These are phyloP conservation scores for Tenrec ecaudatus DNA, from an alignment of 2,113 vertebrate species.

Conservation along the genomic window DNA sequence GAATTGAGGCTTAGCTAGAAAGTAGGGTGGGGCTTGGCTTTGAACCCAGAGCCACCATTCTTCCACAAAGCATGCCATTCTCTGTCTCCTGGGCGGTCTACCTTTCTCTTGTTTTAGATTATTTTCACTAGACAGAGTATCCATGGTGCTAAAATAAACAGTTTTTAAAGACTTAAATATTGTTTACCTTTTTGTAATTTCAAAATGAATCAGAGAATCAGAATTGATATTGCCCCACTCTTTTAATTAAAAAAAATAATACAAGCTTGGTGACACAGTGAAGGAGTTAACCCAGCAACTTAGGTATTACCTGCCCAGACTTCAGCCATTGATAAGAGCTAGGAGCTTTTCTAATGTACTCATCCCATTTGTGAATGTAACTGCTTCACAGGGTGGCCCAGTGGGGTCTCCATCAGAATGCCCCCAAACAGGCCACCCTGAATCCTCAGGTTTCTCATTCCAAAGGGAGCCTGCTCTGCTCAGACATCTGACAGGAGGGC, in stretches of 20 bases:
- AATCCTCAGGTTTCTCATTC: neutral
- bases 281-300: neutral
- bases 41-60: neutral
- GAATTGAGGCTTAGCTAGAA: neutral
- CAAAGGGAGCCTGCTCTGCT: neutral
- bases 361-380: neutral
- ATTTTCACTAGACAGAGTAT: neutral
- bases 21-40: neutral
- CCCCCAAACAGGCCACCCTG: too few species aligned
- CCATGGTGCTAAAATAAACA: neutral
- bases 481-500: neutral
- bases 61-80: accelerated
- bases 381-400: neutral
- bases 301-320: neutral
- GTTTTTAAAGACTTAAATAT: neutral
- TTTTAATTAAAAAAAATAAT: conserved; percentile 30
- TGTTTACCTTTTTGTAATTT: neutral
- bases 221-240: neutral
- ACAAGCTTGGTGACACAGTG: neutral
- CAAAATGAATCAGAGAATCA: neutral
- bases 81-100: neutral
- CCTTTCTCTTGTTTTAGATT: neutral
- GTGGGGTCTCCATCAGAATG: neutral
- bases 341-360: neutral
- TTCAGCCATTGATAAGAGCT: neutral